Conservation (phyloP, 2,888 invertebrate genomes). For the Mystacides longicornis region DNA sequence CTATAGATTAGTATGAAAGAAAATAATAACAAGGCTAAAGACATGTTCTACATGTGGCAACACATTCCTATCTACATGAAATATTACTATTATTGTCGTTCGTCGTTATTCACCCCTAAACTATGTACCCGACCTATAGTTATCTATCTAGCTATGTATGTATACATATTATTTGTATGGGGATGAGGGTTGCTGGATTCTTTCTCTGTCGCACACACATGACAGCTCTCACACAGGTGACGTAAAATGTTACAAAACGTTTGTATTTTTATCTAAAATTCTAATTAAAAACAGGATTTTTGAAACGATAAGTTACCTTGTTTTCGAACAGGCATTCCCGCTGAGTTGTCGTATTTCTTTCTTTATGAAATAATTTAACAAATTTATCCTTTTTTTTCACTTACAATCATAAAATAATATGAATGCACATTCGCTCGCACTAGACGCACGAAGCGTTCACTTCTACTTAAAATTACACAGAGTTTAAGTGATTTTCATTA, state of each 20-base stretch:
- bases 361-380: neutral
- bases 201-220: too few relatives aligned
- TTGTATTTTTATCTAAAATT: neutral
- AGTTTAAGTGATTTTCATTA: conserved; percentile 20
- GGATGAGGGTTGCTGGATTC: too few relatives aligned
- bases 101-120: too few relatives aligned
- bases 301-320: conserved; percentile 51
- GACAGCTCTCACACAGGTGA: conserved; percentile 19
- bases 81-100: too few relatives aligned
- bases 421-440: conserved; percentile 30
- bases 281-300: neutral
- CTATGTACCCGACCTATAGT: too few relatives aligned
- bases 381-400: conserved; percentile 17
- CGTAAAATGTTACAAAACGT: conserved; percentile 9
- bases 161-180: too few relatives aligned
- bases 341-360: too few relatives aligned
- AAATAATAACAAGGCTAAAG: too few relatives aligned
- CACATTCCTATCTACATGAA: too few relatives aligned
- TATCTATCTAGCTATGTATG: too few relatives aligned
- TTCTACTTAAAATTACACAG: conserved; percentile 7
- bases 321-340: conserved; percentile 66
- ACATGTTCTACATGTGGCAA: too few relatives aligned
- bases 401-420: conserved; percentile 22
- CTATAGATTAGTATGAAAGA: too few relatives aligned
- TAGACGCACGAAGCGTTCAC: conserved; percentile 26